Evolutionary conservation across 2,113 vertebrate species (phyloP).

Genomic region (Mustelus asterias): DNA sequence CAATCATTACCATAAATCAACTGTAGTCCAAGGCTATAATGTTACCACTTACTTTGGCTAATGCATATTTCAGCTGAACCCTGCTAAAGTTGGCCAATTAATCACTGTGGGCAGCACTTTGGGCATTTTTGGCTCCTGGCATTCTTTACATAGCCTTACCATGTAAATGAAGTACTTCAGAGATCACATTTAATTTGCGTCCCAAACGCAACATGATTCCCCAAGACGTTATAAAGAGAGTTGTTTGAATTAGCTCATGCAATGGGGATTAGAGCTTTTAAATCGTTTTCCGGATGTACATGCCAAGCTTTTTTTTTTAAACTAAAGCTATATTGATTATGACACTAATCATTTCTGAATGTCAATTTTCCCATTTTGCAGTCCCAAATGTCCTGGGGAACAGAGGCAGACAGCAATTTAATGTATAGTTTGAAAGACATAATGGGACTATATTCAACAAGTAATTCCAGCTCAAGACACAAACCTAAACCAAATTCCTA

Average conservation of each 20-base stretch:
- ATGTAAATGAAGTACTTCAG: not conserved
- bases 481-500: not conserved
- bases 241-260: not conserved
- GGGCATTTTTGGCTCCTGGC: not conserved
- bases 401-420: not conserved
- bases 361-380: not conserved
- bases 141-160: not conserved
- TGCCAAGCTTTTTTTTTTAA: not conserved
- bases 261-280: not conserved
- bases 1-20: not conserved
- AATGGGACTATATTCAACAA: not conserved
- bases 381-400: not conserved
- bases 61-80: constrained; percentile 14
- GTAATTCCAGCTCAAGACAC: not conserved
- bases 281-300: not conserved
- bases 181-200: not conserved
- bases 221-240: not conserved
- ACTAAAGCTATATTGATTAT: not conserved
- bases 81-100: not conserved
- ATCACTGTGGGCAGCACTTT: not conserved
- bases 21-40: not conserved
- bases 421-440: not conserved
- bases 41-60: not conserved
- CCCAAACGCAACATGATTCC: not conserved
- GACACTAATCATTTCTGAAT: not conserved